These are phyloP conservation scores for Tuberolachnus salignus DNA, from an alignment of 2,888 invertebrate genomes.

Conservation along the genomic window DNA sequence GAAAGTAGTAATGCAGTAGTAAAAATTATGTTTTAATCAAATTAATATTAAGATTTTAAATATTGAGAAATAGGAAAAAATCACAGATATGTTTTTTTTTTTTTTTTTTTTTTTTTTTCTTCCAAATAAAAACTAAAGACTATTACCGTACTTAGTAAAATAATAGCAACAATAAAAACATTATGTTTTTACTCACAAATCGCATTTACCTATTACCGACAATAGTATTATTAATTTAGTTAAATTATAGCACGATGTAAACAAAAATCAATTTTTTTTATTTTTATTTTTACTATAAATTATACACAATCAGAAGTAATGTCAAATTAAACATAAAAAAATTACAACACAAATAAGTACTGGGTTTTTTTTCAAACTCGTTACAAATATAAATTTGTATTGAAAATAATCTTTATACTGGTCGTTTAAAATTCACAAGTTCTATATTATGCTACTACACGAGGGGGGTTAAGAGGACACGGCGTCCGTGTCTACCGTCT, in stretches of 20 bases:
- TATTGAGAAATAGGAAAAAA: constrained; percentile 36
- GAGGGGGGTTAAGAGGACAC: too few relatives aligned
- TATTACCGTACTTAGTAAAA: constrained; percentile 8
- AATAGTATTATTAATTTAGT: neutral
- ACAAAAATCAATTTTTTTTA: neutral
- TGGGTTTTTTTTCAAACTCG: neutral
- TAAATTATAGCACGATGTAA: neutral
- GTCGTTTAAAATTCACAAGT: neutral
- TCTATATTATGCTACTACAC: too few relatives aligned
- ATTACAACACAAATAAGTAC: neutral
- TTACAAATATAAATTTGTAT: neutral
- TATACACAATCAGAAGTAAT: neutral
- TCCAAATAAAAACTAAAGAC: constrained; percentile 9
- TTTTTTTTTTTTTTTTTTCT: too few relatives aligned
- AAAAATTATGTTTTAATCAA: neutral
- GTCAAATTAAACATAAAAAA: neutral
- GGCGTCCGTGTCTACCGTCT: too few relatives aligned
- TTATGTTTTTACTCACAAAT: constrained; percentile 11
- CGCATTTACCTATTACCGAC: neutral
- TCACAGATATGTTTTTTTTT: constrained; percentile 45
- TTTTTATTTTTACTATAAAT: neutral
- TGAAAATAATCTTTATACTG: constrained; percentile 18
- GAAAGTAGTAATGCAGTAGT: constrained; percentile 16
- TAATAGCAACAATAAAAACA: constrained; percentile 24
- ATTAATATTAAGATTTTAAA: constrained; percentile 21